Base-by-base conservation (phyloP, 2,888 invertebrate species). In the Drosophila birchii region DNA sequence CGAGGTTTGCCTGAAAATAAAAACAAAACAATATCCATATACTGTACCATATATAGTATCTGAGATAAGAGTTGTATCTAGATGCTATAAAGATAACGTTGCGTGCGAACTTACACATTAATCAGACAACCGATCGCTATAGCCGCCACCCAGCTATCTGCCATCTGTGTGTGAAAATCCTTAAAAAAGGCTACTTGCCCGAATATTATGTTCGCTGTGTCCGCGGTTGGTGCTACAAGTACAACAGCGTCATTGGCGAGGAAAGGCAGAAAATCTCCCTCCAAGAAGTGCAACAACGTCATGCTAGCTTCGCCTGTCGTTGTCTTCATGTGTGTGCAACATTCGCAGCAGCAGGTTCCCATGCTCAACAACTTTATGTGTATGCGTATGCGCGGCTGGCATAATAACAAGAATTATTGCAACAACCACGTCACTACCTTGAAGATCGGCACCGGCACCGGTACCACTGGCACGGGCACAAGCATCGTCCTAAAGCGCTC, bases 341-440 rank as follows among this genome's bases (percentile, higher is more conserved):
- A 87, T 78, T 83, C 81, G 38, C 81, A 80, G 77, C 89, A 86
- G 66, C 87, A 80, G 75, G 64, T 81, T 87, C 75, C 87, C 72
- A 84, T 88, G 80, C 72, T 75, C 6, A 86, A 81, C 51, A 69
- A 78, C 67, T 86, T 60, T 43, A 86, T 81, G 81, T 88, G 76
- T 71, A 84, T 86, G 80, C 89, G 78, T 76, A 84, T 86, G 89
- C 77, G 85, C 70, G 81, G 89, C 78, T 86, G 89, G 86, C 86
- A 81, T 55, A 59, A 70, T 38, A 63, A 32, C 53, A 29, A 64
- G n/a, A 12, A 36, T 41, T 14, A 67, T 41, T 55, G 55, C 41
- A 73, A 73, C 36, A 79, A 64, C 57, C 56, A 32, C 41, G 56
- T 69, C 26, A 59, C 23, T 49, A 59, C 36, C 29, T 18, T 58